Percentiles rank a stretch among this genome's conserved stretches.
These are phyloP conservation scores for Neopipo cinnamomea DNA, from an alignment of 2,113 vertebrate species.

Conservation along the genomic window DNA sequence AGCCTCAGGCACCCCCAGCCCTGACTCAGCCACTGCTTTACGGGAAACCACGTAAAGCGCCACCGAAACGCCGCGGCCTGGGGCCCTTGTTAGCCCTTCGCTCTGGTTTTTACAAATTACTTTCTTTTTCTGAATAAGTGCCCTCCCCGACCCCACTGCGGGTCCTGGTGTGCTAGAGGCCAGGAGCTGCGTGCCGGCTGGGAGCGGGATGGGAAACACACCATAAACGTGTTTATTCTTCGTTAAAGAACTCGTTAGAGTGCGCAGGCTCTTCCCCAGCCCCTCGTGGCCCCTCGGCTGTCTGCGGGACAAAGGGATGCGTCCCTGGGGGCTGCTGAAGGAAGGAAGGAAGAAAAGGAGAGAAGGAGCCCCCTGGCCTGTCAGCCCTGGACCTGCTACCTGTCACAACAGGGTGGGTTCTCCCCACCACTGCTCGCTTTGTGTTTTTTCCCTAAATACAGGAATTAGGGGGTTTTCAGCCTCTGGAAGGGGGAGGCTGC, in stretches of 20 bases:
- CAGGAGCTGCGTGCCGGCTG: background rate
- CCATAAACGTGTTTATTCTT: background rate
- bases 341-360: constrained; percentile 13
- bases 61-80: background rate
- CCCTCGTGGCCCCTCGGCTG: background rate
- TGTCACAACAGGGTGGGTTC: background rate
- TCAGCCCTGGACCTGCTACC: background rate
- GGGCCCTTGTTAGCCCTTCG: background rate
- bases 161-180: background rate
- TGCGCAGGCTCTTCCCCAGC: background rate
- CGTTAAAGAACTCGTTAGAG: background rate
- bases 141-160: background rate
- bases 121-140: background rate
- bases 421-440: background rate
- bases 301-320: constrained; percentile 12
- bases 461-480: background rate
- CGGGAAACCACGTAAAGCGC: background rate
- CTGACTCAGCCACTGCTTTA: background rate
- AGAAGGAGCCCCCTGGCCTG: background rate
- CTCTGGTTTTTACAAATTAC: background rate
- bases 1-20: background rate
- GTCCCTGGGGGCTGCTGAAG: background rate
- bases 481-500: background rate
- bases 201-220: background rate
- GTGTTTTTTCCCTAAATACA: background rate